Evolutionary conservation across 2,113 vertebrate species (phyloP), one percentile per base, ranked within the genome.

Genomic region (Porphyrio hochstetteri): DNA sequence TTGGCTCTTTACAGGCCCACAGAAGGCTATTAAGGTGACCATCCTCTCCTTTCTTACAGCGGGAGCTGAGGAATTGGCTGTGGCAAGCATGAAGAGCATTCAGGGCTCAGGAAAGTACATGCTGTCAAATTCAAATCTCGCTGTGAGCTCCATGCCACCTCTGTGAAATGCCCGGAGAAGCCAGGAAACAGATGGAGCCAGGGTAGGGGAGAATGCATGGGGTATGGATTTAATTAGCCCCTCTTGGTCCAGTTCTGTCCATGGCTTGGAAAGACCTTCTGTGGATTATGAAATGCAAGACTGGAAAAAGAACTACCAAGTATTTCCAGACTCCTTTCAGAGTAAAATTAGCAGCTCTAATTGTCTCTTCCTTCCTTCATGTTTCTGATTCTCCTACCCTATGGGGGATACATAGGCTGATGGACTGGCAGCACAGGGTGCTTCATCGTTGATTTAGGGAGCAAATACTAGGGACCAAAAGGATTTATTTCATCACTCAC

Each of bases 401-500:
- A 46, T 3, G 29, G 36, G 44, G 91, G 33, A 60, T 19, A 40
- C 27, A 16, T 7, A 83, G 38, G 38, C 56, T 3, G 0, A 63
- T 40, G 20, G 88, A 85, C 25, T 76, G 40, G 36, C 53, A 90
- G 76, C 74, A 59, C 57, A 13, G 59, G 61, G 55, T 36, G 19
- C 35, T 69, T 84, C 44, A 40, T 8, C 56, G 46, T 5, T 29
- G 27, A 77, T 48, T 76, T 28, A 80, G 27, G 64, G 8, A 74
- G 5, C 7, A 8, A 93, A 69, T 50, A 16, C 9, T 16, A 71
- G 8, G 31, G 27, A 89, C 60, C 50, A 75, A 59, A 84, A 63
- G n/a, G 65, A 59, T 59, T 76, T 44, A 29, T n/a, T 92, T 75
- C 63, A 44, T 72, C 48, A 91, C 97, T 98, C 96, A 97, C 99